Base-by-base conservation (phyloP, 2,113 vertebrate genomes). In the Cathartes aura region DNA sequence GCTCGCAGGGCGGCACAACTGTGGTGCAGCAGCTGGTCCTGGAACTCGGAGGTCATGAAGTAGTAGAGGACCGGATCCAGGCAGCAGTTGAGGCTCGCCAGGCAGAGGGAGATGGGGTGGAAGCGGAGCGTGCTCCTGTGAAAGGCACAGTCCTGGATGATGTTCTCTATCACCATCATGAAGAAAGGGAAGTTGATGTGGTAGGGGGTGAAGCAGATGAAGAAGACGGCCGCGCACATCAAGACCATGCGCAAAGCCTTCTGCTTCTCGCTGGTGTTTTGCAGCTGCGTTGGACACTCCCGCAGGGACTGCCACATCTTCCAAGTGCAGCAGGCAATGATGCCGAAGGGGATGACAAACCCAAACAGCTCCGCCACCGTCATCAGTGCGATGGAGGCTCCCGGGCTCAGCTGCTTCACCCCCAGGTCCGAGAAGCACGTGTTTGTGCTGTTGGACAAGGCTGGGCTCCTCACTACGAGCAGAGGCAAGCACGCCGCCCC, bases 41-140 rank as follows among this genome's bases (percentile, higher is more conserved):
- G 97, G 96, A 99, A 99, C 97, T 99, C 99, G 0, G 99, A 98
- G 6, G 99, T 99, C 55, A 99, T 98, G 96, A 99, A 99, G 97
- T 99, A 99, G 96, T 99, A 99, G n/a, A 99, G 98, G 27, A 99
- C 92, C 0, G 99, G 99, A 88, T 99, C 99, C 78, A 99, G 98
- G 96, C 98, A 99, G 96, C 99, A 99, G 96, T 99, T 99, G 50
- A 99, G 94, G 98, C 99, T 99, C 1, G 99, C 98, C 18, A 99
- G 89, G 98, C 99, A 99, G 63, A 99, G 97, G 23, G 99, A 99
- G 63, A 99, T 90, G 1, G 99, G 98, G 94, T 99, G 99, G 90
- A 99, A 99, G 68, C 93, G 97, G 24, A 48, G 79, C 14, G 98
- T 96, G 5, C 74, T 98, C 23, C 92, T 89, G 45, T 71, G 92